These are phyloP conservation scores for Sitodiplosis mosellana DNA, from an alignment of 1,140 invertebrate genomes.

Conservation along the genomic window DNA sequence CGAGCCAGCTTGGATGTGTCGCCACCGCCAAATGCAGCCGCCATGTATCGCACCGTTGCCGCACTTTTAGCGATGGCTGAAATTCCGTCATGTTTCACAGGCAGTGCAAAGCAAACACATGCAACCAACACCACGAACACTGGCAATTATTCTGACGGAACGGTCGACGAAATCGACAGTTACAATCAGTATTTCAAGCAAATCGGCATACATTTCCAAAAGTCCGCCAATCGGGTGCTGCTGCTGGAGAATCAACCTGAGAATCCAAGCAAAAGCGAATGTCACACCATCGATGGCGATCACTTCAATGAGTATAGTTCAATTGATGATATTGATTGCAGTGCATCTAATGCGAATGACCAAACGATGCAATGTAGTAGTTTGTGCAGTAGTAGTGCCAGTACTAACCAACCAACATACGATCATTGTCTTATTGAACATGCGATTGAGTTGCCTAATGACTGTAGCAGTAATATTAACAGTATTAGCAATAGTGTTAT, in stretches of 20 bases:
- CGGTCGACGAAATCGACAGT: neutral
- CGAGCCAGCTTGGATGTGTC: slow-evolving; percentile 11
- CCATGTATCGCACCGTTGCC: slow-evolving; percentile 3
- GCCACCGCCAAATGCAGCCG: slow-evolving; percentile 6
- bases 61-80: neutral
- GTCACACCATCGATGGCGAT: neutral
- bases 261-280: too few species aligned
- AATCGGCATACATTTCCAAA: neutral
- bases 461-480: neutral
- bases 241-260: neutral
- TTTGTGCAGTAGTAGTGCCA: neutral
- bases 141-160: slow-evolving; percentile 9
- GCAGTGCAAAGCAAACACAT: slow-evolving; percentile 8
- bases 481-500: neutral
- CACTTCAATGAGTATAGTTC: neutral
- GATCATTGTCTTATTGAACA: neutral
- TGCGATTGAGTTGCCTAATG: neutral
- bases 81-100: too few species aligned
- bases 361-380: too few species aligned
- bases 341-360: neutral
- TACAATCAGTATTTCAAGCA: neutral
- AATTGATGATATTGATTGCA: neutral
- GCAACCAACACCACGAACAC: slow-evolving; percentile 1
- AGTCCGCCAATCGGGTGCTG: neutral
- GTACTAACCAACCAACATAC: neutral